Evolutionary conservation across 2,113 vertebrate genomes (phyloP).

Genomic region (Malurus elegans): DNA sequence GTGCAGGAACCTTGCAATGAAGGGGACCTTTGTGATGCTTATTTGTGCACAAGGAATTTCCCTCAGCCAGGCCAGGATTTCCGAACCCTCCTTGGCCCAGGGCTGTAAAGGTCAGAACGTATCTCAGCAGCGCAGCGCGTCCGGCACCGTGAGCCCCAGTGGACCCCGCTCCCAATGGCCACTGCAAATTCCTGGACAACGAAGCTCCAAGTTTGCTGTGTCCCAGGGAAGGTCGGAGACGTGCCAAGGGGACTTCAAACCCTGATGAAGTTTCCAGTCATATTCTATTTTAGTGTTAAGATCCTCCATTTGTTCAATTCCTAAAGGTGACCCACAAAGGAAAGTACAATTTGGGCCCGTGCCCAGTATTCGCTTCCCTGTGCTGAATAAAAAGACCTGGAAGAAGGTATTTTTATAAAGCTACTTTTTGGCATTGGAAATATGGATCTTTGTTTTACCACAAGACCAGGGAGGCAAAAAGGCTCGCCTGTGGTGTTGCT

Average conservation of each 20-base stretch:
- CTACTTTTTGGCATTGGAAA: background rate
- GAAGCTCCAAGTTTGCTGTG: background rate
- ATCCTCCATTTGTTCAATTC: conserved; percentile 31
- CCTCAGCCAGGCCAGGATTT: background rate
- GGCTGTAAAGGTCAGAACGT: background rate
- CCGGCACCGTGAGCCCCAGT: background rate
- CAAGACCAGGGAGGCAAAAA: background rate
- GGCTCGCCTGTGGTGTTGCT: rapidly evolving
- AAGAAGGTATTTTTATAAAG: conserved; percentile 16
- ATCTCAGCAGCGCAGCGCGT: background rate
- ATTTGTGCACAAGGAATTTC: background rate
- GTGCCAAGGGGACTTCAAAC: background rate
- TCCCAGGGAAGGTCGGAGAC: background rate
- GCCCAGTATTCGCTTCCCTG: conserved; percentile 14
- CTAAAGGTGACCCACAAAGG: conserved; percentile 45
- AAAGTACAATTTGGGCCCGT: conserved; percentile 22
- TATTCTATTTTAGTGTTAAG: conserved; percentile 29
- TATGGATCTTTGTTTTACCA: background rate
- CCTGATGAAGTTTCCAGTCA: conserved; percentile 44
- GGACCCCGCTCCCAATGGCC: background rate
- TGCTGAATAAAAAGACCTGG: background rate
- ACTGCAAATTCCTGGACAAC: background rate
- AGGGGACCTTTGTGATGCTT: background rate
- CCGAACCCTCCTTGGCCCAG: background rate
- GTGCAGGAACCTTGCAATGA: rapidly evolving